A percentile compares a stretch with the other conserved stretches of the same genome.
Conservation (phyloP, 1,140 invertebrate genomes). For the Bombus huntii region DNA sequence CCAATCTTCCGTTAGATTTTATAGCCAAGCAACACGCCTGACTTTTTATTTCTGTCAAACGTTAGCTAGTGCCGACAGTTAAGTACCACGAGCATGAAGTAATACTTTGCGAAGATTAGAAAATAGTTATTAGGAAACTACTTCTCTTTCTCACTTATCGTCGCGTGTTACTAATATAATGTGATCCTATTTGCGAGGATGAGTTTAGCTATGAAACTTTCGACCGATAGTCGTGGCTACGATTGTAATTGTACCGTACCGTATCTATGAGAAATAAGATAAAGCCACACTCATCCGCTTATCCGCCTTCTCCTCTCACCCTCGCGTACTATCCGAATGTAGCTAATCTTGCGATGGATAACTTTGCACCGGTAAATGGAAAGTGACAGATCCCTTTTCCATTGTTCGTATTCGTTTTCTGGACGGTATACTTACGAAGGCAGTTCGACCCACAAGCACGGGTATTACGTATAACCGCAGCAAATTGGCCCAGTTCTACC, state of each 20-base stretch:
- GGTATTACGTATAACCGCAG: neutral
- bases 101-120: too few relatives aligned
- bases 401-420: neutral
- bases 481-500: slow-evolving; percentile 2
- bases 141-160: too few relatives aligned
- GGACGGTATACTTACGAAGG: neutral
- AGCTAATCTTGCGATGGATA: neutral
- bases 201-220: too few relatives aligned
- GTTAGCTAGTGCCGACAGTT: neutral
- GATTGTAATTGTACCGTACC: neutral
- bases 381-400: neutral
- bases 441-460: neutral
- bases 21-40: too few relatives aligned
- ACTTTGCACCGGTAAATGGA: neutral
- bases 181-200: too few relatives aligned
- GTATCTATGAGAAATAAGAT: neutral
- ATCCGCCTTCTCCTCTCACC: too few relatives aligned
- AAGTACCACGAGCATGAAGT: neutral
- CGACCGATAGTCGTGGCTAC: neutral
- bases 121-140: too few relatives aligned
- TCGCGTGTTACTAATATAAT: too few relatives aligned
- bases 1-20: neutral
- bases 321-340: neutral
- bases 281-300: neutral
- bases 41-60: neutral